These are phyloP conservation scores for Hoplodrina blanda DNA, from an alignment of 2,888 invertebrate genomes.

Conservation along the genomic window DNA sequence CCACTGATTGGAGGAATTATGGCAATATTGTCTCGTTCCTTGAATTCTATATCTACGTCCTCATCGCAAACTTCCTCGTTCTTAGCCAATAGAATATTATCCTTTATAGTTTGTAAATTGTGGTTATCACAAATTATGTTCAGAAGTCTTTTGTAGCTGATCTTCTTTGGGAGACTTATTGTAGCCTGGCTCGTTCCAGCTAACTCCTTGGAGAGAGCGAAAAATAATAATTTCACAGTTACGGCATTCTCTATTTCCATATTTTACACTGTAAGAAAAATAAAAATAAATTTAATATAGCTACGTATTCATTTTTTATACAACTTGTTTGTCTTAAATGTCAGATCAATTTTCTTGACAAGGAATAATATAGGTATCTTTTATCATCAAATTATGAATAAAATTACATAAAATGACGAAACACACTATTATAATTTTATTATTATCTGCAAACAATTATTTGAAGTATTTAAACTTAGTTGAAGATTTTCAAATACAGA, in stretches of 20 bases:
- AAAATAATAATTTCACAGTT: constrained; percentile 94
- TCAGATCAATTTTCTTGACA: background rate
- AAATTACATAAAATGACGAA: background rate
- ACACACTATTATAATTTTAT: background rate
- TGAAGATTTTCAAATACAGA: too few species aligned
- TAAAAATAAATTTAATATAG: background rate
- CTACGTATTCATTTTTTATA: too few species aligned
- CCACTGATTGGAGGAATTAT: constrained; percentile 98
- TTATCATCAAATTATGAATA: background rate
- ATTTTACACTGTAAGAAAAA: constrained; percentile 76
- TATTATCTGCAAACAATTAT: too few species aligned
- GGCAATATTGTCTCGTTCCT: constrained; percentile 95
- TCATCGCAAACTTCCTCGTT: constrained; percentile 95
- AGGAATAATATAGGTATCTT: background rate
- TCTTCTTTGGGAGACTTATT: constrained; percentile 87
- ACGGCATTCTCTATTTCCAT: constrained; percentile 88
- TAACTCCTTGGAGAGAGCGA: constrained; percentile 97
- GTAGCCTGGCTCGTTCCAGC: constrained; percentile 91
- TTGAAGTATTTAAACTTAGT: too few species aligned
- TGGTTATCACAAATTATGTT: constrained; percentile 91
- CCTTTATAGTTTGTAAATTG: constrained; percentile 92
- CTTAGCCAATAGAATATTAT: constrained; percentile 94
- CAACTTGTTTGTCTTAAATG: background rate
- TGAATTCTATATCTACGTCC: constrained; percentile 89
- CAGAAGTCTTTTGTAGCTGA: constrained; percentile 91